Conservation (phyloP, 2,113 vertebrate species). For the Ctenomys sociabilis region DNA sequence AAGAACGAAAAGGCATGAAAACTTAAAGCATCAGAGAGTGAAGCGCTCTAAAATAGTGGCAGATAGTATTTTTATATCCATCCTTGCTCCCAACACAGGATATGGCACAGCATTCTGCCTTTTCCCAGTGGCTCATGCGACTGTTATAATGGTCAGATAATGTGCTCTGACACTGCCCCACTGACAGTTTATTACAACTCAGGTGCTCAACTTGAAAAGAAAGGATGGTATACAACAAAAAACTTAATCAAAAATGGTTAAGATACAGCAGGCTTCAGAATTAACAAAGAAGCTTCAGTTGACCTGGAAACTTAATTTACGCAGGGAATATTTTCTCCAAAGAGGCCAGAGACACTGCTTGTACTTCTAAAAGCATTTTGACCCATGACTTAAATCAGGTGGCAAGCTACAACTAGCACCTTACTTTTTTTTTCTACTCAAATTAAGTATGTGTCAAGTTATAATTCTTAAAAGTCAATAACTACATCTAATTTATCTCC, state of each 20-base stretch:
- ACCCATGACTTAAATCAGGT: neutral
- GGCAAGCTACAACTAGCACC: neutral
- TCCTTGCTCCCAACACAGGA: slow-evolving; percentile 42
- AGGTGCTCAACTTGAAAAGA: neutral
- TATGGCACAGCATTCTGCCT: neutral
- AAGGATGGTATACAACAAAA: neutral
- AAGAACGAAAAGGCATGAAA: neutral
- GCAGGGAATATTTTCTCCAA: neutral
- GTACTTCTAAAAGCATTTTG: neutral
- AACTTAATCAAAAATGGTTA: slow-evolving; percentile 32
- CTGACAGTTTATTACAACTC: neutral
- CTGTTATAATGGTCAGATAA: neutral
- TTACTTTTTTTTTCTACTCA: neutral
- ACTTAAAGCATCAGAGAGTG: neutral
- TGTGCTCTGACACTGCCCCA: neutral
- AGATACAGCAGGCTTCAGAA: neutral
- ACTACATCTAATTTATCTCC: neutral
- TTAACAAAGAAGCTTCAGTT: slow-evolving; percentile 4
- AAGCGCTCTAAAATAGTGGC: slow-evolving; percentile 1
- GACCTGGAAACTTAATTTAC: slow-evolving; percentile 42
- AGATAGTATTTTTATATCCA: slow-evolving; percentile 35
- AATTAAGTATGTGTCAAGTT: slow-evolving; percentile 21
- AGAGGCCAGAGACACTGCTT: neutral
- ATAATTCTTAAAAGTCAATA: neutral
- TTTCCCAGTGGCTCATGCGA: slow-evolving; percentile 18